Evolutionary conservation across 2,888 invertebrate species (phyloP).

Genomic region (Rutpela maculata): DNA sequence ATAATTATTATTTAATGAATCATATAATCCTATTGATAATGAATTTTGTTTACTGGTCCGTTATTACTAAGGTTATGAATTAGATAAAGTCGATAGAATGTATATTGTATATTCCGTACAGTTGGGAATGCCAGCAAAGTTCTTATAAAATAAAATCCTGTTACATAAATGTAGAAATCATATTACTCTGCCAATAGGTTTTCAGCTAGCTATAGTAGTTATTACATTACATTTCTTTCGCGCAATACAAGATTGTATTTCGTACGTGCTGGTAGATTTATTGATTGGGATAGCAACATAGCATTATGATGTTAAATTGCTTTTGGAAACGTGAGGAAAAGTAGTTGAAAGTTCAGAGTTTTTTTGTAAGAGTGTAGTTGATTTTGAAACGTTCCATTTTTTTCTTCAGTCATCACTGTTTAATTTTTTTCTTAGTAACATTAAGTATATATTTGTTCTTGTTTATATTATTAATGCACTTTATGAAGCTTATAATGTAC

Average conservation of each 20-base stretch:
- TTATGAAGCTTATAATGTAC: too few species aligned
- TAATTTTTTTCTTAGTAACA: too few species aligned
- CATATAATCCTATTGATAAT: slow-evolving; percentile 11
- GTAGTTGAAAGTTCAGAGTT: too few species aligned
- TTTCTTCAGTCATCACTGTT: too few species aligned
- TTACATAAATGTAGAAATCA: not conserved
- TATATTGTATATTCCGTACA: not conserved
- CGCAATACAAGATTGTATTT: not conserved
- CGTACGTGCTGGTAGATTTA: not conserved
- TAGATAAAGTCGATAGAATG: not conserved
- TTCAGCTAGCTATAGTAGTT: not conserved
- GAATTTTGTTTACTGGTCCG: not conserved
- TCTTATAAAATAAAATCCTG: not conserved
- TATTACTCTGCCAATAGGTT: not conserved
- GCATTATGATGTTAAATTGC: not conserved
- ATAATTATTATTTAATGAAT: not conserved
- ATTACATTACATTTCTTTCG: slow-evolving; percentile 1
- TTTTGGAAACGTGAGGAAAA: too few species aligned
- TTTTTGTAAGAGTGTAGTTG: too few species aligned
- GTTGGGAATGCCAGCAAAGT: not conserved
- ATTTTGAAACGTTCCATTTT: too few species aligned
- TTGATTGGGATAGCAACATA: not conserved
- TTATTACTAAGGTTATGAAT: not conserved
- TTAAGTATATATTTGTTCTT: too few species aligned
- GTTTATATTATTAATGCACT: too few species aligned